Base-by-base conservation (phyloP, 2,113 vertebrate genomes). In the Platichthys flesus region DNA sequence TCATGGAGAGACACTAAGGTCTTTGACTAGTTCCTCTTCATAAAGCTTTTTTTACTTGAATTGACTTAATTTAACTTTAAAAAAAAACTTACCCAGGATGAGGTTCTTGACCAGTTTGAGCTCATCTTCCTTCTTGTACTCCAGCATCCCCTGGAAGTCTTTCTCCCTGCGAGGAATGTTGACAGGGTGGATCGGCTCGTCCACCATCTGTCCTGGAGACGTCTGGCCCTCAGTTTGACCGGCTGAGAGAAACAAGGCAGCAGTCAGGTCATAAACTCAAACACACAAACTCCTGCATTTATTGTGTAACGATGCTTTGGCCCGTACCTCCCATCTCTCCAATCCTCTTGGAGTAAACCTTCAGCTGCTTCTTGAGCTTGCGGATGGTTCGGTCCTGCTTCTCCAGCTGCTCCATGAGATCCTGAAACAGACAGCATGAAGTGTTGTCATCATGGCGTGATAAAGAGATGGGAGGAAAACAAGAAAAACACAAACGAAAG, bases 131-230 rank as follows among this genome's bases (percentile, higher is more conserved):
- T 96, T 97, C 93, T 99, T 99, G 86, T 98, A 99, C 67, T 99
- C 97, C 88, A 99, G 82, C 98, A 99, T 99, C 70, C 98, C 98
- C 77, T 99, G 98, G 95, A 99, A 99, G 84, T 99, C 98, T 83
- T 99, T 99, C 87, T 99, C 98, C 71, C 98, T 95, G 82, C 98
- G 95, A n/a, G 98, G 97, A 84, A 99, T 99, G 92, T 97, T 99
- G 66, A 99, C 97, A 0, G 98, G 97, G 76, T 96, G 97, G 72
- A 98, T 96, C 0, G 97, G 96, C 75, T 99, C 98, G 0, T 99
- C 98, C n/a, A 97, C 95, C 83, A 96, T 96, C 92, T 99, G 98
- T 69, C 97, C 97, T 4, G 97, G 98, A 28, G 97, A 99, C 49
- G 98, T 95, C 69, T 92, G 91, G 23, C 96, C 98, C 88, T 98